Base-by-base conservation (phyloP, 2,888 invertebrate genomes). In the Bombylius major region DNA sequence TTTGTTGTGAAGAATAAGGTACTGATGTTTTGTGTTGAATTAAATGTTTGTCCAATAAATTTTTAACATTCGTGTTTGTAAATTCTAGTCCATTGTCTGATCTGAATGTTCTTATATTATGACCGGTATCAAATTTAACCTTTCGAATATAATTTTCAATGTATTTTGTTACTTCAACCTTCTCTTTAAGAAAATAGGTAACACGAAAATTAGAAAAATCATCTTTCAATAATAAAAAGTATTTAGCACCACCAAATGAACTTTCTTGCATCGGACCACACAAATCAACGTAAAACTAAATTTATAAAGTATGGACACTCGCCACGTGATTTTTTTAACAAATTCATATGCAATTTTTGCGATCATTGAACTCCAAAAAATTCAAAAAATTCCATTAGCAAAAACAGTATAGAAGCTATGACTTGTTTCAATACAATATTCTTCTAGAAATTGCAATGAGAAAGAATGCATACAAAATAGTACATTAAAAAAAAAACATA, bases 1-100 rank as follows among this genome's bases (percentile, higher is more conserved):
- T 61, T 53, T 61, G 58, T 54, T 63, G 48, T 39, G 61, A 61
- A 36, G 60, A 58, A 54, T 61, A 61, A 23, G 58, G 50, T 6
- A 60, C 58, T 34, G 59, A 53, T 7, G 31, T 55, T 47, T 60
- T 58, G 55, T 60, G 59, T 7, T 50, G 46, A 44, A 60, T 59
- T 14, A 58, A 59, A 4, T 14, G 45, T 48, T 56, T 47, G 5
- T 33, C 47, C 13, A 58, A 36, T 9, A 58, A 52, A 34, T 51
- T 47, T n/a, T 55, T 32, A 12, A 61, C 50, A 4, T 47, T 36
- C 23, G 54, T 50, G 36, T 62, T 60, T 6, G 57, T 31, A 44
- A 58, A 58, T 47, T 61, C 55, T 33, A 45, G 12, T 33, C 58
- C 58, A 48, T 59, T 59, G 49, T 56, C 56, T 23, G 53, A 50